Base-by-base conservation (phyloP, 2,797 vertebrate species). In the Sebastes hubbsi region DNA sequence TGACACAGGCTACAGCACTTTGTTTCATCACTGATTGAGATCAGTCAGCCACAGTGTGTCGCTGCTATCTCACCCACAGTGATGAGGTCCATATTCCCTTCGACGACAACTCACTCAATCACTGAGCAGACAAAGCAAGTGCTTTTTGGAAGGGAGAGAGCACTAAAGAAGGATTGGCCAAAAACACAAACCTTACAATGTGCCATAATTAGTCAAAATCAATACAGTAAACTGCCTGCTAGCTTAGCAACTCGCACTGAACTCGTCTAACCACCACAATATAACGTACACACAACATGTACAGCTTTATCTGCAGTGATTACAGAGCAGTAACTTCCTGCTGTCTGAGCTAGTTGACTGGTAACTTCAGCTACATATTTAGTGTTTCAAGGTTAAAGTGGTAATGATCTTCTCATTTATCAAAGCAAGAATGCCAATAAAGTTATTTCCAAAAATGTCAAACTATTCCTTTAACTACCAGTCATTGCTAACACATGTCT, bases 11-110 rank as follows among this genome's bases (percentile, higher is more conserved):
- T 16, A 1, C 4, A 38, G 24, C 13, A 86, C 93, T 96, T 72
- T 97, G 96, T 97, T 56, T 75, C 95, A 91, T 75, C 90, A 20
- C 95, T 66, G 95, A 97, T 90, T 96, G 95, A 97, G 96, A 92
- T 65, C 14, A 75, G 87, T 93, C 93, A 96, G 94, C 92, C 95
- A 89, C 11, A 30, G 78, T 6, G 2, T 0, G 2, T 63, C 27
- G 83, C 94, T 90, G 96, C 93, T 36, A 56, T 93, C 96, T 97
- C 94, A 96, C 95, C 96, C 96, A 96, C 68, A 95, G 95, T 63
- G 83, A 93, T 82, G 94, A 55, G 27, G 56, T 90, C 11, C 63
- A 92, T 92, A 78, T 94, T 89, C 95, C 97, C 96, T 96, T 96
- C 95, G 66, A 87, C 94, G 96, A 97, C 94, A 94, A 91, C 95